These are phyloP conservation scores for Popillia japonica DNA, from an alignment of 1,140 invertebrate species.

Conservation along the genomic window DNA sequence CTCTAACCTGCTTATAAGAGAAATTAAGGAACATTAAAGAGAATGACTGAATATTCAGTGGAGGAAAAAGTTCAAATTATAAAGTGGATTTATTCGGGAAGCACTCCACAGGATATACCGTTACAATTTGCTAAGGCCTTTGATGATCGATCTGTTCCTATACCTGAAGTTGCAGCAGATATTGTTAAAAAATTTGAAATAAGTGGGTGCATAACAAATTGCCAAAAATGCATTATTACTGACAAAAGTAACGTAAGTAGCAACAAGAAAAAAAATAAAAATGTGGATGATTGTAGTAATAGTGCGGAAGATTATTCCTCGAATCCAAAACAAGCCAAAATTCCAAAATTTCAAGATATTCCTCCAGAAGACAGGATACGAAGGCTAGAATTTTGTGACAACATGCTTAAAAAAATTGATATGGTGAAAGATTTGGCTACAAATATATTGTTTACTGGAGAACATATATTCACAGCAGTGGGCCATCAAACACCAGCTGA, in stretches of 20 bases:
- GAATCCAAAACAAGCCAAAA: not conserved
- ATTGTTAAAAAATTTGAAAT: not conserved
- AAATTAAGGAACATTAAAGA: no score
- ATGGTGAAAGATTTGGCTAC: not conserved
- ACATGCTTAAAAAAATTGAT: not conserved
- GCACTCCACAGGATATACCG: not conserved
- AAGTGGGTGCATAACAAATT: not conserved
- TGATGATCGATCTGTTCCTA: not conserved
- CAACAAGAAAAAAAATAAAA: not conserved
- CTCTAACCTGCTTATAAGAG: no score
- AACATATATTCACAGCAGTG: not conserved
- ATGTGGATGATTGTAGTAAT: not conserved
- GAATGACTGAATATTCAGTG: not conserved
- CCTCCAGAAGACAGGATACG: not conserved
- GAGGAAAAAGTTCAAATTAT: constrained; percentile 20
- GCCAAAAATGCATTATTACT: not conserved
- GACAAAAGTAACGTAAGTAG: not conserved
- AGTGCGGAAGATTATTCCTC: not conserved
- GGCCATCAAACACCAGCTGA: not conserved
- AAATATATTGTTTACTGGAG: not conserved
- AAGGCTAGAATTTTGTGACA: constrained; percentile 7
- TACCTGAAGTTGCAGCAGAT: not conserved
- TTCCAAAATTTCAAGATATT: not conserved
- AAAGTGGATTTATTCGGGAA: no score
- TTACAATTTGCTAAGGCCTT: not conserved